These are phyloP conservation scores for Callochromis pleurospilus DNA, from an alignment of 2,113 vertebrate species.

Conservation along the genomic window DNA sequence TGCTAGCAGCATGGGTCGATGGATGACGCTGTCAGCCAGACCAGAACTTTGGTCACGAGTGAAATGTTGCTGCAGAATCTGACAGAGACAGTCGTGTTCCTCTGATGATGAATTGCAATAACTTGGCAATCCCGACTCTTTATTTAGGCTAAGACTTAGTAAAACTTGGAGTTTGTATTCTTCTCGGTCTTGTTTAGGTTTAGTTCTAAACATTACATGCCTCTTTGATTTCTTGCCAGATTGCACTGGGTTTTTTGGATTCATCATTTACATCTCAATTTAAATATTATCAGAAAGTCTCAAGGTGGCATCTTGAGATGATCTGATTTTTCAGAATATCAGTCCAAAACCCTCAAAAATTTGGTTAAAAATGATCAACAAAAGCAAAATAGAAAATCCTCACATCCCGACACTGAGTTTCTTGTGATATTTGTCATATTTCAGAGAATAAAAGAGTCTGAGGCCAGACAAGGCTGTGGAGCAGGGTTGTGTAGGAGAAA, in stretches of 20 bases:
- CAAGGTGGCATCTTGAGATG: not conserved
- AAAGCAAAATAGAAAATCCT: not conserved
- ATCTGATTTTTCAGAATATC: not conserved
- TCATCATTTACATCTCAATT: not conserved
- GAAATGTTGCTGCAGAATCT: not conserved
- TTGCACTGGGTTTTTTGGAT: not conserved
- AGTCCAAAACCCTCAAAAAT: not conserved
- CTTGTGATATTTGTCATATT: not conserved
- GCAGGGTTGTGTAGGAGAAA: not conserved
- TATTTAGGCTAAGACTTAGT: not conserved
- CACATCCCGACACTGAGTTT: not conserved
- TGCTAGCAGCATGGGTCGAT: not conserved
- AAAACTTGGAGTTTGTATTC: not conserved
- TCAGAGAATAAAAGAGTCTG: not conserved
- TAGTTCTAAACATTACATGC: not conserved
- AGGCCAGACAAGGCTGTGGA: not conserved
- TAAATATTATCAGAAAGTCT: not conserved
- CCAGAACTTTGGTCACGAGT: not conserved
- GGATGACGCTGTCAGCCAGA: not conserved
- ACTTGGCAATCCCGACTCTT: not conserved
- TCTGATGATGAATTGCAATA: not conserved
- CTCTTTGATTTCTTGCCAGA: not conserved
- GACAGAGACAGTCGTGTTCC: not conserved
- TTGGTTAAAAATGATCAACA: not conserved
- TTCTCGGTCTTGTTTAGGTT: not conserved